A percentile compares a stretch with the other conserved stretches of the same genome.
Conservation (phyloP, 2,113 vertebrate genomes). For the Rhegmatorhina hoffmannsi region DNA sequence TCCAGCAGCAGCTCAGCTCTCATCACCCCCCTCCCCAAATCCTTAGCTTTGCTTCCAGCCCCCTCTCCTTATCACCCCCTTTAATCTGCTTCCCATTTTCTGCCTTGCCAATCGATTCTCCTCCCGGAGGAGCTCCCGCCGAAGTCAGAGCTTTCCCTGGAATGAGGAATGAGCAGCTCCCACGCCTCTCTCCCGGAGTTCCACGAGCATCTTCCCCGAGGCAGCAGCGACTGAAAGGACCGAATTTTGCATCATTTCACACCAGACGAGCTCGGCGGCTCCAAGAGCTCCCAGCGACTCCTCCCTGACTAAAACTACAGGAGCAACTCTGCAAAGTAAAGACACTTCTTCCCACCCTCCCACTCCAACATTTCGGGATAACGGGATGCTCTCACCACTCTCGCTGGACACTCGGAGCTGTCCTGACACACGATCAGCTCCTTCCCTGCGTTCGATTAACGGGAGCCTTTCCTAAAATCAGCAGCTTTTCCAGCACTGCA, state of each 20-base stretch:
- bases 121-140: background rate
- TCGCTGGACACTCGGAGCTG: background rate
- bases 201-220: background rate
- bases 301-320: background rate
- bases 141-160: background rate
- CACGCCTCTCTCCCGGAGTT: background rate
- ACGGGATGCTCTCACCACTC: background rate
- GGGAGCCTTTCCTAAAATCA: background rate
- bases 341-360: too few species aligned
- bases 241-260: background rate
- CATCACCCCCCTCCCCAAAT: background rate
- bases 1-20: background rate
- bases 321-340: background rate
- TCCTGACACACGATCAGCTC: background rate
- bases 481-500: background rate
- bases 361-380: accelerated
- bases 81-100: background rate
- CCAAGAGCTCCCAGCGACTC: background rate
- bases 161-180: background rate
- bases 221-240: background rate
- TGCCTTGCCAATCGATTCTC: background rate
- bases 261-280: background rate
- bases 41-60: background rate
- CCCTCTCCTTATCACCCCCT: background rate
- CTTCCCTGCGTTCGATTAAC: background rate